These are phyloP conservation scores for Schizopygopsis pylzovi DNA, from an alignment of 2,797 vertebrate genomes.

Conservation along the genomic window DNA sequence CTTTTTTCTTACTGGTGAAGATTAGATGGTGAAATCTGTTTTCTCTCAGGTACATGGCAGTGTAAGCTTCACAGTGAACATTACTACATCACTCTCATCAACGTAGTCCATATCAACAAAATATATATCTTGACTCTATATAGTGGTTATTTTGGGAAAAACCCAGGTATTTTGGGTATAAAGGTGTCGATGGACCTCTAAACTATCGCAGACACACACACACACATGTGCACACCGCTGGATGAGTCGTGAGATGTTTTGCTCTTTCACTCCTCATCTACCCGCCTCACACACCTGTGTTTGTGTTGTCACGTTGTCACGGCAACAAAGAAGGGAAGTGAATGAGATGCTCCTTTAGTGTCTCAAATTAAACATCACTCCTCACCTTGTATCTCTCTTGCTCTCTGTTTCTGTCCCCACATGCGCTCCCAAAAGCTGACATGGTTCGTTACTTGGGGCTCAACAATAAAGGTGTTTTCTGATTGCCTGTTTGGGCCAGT, in stretches of 20 bases:
- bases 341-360: slow-evolving; percentile 63
- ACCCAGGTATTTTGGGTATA: too few species aligned
- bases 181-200: slow-evolving; percentile 47
- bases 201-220: slow-evolving; percentile 26
- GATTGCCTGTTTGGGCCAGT: background rate
- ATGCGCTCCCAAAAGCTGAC: slow-evolving; percentile 9
- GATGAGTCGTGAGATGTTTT: slow-evolving; percentile 27
- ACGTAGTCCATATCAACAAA: too few species aligned
- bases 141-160: too few species aligned
- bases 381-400: slow-evolving; percentile 46
- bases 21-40: too few species aligned
- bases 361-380: slow-evolving; percentile 62
- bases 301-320: slow-evolving; percentile 72
- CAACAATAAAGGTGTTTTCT: background rate
- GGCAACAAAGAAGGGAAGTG: slow-evolving; percentile 67
- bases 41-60: too few species aligned
- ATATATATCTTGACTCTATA: too few species aligned
- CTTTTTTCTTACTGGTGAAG: too few species aligned
- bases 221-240: background rate
- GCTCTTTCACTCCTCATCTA: slow-evolving; percentile 24
- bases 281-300: slow-evolving; percentile 64
- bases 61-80: too few species aligned
- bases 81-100: too few species aligned
- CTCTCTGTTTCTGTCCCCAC: slow-evolving; percentile 17
- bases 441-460: slow-evolving; percentile 6